Evolutionary conservation across 2,113 vertebrate species (phyloP).

Genomic region (Microcebus jonahi): DNA sequence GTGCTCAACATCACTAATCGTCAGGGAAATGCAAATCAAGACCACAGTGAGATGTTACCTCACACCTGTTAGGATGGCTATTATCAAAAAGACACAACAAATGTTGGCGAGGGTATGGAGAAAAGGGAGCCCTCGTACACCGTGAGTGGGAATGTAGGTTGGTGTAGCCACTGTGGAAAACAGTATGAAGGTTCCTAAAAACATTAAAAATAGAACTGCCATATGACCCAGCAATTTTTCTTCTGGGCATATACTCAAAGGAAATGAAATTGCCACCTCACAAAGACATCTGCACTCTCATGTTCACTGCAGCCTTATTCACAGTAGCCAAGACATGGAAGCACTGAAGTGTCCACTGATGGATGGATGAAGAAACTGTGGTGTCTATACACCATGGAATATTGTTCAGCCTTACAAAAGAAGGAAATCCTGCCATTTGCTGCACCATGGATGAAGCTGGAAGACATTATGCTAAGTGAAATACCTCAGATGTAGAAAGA

Average conservation of each 20-base stretch:
- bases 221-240: not conserved
- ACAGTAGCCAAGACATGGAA: not conserved
- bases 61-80: not conserved
- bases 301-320: not conserved
- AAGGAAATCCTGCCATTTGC: not conserved
- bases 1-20: not conserved
- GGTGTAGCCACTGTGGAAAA: not conserved
- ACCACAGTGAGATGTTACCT: not conserved
- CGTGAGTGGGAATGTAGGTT: too few species aligned
- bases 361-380: not conserved
- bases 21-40: not conserved
- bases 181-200: not conserved
- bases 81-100: not conserved
- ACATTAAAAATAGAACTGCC: not conserved
- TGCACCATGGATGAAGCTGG: not conserved
- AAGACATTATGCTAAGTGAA: too few species aligned
- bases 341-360: too few species aligned
- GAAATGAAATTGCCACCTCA: not conserved
- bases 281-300: not conserved
- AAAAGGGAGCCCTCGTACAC: not conserved
- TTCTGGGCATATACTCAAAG: not conserved
- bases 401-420: not conserved
- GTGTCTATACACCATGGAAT: accelerated
- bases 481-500: not conserved
- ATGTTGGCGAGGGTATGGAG: not conserved